Percentiles rank a stretch among this genome's conserved stretches.
phyloP scores from a whole-genome alignment of 2,888 invertebrate genomes.

The Sycophila texana region DNA sequence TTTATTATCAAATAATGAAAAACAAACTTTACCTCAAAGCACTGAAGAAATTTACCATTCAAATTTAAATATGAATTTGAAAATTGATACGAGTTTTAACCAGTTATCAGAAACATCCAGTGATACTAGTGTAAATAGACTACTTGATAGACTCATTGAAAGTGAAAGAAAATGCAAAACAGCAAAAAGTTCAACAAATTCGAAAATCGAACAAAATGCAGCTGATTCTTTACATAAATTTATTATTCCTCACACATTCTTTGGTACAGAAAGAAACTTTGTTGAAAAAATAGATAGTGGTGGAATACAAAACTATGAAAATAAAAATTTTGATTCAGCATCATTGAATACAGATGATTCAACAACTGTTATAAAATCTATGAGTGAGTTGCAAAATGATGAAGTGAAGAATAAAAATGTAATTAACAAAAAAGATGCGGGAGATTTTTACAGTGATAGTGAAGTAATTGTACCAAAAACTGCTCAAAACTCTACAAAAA shows the following conservation, averaged over 20 bases:
- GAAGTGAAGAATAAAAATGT: conserved; percentile 7
- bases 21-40: neutral
- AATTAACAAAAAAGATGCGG: conserved; percentile 17
- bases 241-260: conserved; percentile 30
- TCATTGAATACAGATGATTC: neutral
- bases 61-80: conserved; percentile 9
- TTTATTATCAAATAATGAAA: neutral
- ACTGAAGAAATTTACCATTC: neutral
- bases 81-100: conserved; percentile 2
- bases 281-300: conserved; percentile 14
- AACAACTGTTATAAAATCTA: neutral
- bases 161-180: conserved; percentile 46
- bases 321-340: neutral
- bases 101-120: conserved; percentile 54
- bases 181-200: conserved; percentile 9
- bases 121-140: conserved; percentile 56
- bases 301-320: conserved; percentile 11
- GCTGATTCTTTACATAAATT: conserved; percentile 28
- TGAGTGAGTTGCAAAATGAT: neutral
- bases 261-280: conserved; percentile 10
- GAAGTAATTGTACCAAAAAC: neutral
- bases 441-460: conserved; percentile 18
- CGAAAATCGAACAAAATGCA: conserved; percentile 33
- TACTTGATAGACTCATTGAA: conserved; percentile 46
- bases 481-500: conserved; percentile 9